Conservation (phyloP, 2,888 invertebrate genomes). For the Vannuccia rotundouncinata region DNA sequence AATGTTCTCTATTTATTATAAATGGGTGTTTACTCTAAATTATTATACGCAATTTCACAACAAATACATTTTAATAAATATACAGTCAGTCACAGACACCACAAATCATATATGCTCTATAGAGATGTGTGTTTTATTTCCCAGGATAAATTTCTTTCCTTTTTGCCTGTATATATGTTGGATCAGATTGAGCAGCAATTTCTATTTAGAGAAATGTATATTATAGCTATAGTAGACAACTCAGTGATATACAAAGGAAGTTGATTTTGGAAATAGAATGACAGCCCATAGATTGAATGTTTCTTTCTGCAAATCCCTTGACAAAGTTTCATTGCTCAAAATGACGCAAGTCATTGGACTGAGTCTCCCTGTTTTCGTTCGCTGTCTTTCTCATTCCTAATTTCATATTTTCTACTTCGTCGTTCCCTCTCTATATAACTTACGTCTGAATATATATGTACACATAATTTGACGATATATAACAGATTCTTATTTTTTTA, state of each 20-base stretch:
- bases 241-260: conserved; percentile 5
- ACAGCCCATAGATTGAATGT: conserved; percentile 14
- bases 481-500: too few relatives aligned
- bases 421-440: not conserved
- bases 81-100: too few relatives aligned
- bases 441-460: too few relatives aligned
- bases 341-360: not conserved
- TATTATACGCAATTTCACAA: too few relatives aligned
- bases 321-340: conserved; percentile 23
- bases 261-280: not conserved
- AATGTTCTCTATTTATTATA: too few relatives aligned
- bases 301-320: conserved; percentile 13
- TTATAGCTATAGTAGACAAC: too few relatives aligned
- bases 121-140: not conserved
- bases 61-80: too few relatives aligned
- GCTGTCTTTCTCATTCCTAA: not conserved
- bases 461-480: too few relatives aligned
- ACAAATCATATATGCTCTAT: too few relatives aligned
- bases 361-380: not conserved
- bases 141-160: not conserved
- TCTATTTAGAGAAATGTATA: too few relatives aligned
- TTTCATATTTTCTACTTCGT: not conserved
- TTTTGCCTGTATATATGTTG: not conserved
- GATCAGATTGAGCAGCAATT: too few relatives aligned
- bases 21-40: too few relatives aligned